A percentile compares a stretch with the other conserved stretches of the same genome.
Evolutionary conservation across 2,113 vertebrate genomes (phyloP).

Genomic region (Dermatemys mawii): DNA sequence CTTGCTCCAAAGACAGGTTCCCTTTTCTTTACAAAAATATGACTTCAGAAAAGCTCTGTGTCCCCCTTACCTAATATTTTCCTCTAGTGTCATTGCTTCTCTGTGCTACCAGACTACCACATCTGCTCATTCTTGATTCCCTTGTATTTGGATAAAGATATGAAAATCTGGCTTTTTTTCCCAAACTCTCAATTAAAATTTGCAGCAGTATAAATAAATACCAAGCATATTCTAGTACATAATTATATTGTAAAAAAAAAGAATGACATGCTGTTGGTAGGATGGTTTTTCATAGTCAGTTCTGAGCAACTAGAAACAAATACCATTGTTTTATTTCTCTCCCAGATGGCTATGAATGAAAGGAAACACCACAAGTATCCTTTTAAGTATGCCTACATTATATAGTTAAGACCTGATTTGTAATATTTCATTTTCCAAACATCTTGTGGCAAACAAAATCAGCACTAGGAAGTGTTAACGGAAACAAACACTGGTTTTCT

Average conservation of each 20-base stretch:
- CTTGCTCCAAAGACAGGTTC: background rate
- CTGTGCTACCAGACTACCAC: conserved; percentile 70
- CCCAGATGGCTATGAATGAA: conserved; percentile 12
- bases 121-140: conserved; percentile 65
- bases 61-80: conserved; percentile 44
- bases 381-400: conserved; percentile 1
- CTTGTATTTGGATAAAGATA: conserved; percentile 38
- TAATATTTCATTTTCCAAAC: conserved; percentile 6
- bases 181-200: background rate
- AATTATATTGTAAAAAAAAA: conserved; percentile 53
- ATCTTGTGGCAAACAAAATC: conserved; percentile 20
- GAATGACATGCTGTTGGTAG: conserved; percentile 16
- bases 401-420: background rate
- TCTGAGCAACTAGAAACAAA: conserved; percentile 16
- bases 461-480: background rate
- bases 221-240: background rate
- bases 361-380: background rate
- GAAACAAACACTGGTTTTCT: background rate
- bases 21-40: background rate
- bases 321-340: background rate
- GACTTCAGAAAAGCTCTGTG: background rate
- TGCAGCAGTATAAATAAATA: conserved; percentile 31
- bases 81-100: conserved; percentile 59
- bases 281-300: background rate
- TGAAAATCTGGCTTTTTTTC: conserved; percentile 17